These are phyloP conservation scores for Aselliscus stoliczkanus DNA, from an alignment of 2,797 vertebrate genomes.

Conservation along the genomic window DNA sequence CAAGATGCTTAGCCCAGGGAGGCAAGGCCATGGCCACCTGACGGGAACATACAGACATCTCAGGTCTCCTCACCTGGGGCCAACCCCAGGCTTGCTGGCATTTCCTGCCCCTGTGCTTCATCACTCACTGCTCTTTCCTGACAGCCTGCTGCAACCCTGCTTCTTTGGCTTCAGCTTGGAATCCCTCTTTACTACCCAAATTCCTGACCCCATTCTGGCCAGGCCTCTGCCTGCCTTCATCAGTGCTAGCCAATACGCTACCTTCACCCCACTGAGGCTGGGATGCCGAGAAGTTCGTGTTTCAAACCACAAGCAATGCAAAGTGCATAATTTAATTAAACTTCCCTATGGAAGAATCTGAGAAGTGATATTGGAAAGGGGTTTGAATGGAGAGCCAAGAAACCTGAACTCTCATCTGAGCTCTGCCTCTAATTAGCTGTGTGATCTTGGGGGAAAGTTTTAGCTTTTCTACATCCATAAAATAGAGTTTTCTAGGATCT, in stretches of 20 bases:
- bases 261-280: neutral
- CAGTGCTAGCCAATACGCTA: neutral
- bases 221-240: neutral
- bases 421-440: neutral
- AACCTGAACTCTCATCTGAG: neutral
- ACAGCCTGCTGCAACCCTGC: neutral
- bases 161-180: neutral
- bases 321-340: neutral
- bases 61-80: neutral
- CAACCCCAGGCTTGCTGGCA: neutral
- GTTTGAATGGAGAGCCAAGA: constrained; percentile 20
- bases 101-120: neutral
- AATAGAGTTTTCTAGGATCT: neutral
- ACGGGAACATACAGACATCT: neutral
- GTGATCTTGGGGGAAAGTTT: neutral
- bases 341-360: neutral
- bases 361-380: neutral
- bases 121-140: neutral
- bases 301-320: constrained; percentile 15
- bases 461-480: neutral
- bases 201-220: neutral
- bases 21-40: neutral
- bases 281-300: neutral
- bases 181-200: neutral
- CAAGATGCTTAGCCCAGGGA: neutral